A percentile compares a stretch with the other conserved stretches of the same genome.
Conservation (phyloP, 2,797 vertebrate genomes). For the Pseudocheirus occidentalis region DNA sequence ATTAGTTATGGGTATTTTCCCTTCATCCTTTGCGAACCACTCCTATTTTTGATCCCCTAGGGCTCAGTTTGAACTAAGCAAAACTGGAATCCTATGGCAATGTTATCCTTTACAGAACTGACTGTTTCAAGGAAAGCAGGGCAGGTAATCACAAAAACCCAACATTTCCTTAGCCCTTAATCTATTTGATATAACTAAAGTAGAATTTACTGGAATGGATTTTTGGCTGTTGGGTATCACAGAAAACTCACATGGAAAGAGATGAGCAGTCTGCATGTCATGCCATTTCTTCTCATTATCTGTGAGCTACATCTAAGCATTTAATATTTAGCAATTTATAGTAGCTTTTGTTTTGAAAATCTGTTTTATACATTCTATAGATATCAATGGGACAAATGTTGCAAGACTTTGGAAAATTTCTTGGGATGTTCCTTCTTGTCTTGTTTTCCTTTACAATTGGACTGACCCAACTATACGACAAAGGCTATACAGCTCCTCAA, state of each 20-base stretch:
- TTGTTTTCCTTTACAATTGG: conserved; percentile 99
- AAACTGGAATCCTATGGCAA: neutral
- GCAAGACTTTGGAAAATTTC: conserved; percentile 98
- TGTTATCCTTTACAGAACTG: neutral
- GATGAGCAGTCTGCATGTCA: neutral
- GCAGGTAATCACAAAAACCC: neutral
- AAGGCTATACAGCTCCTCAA: conserved; percentile 86
- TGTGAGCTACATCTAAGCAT: neutral
- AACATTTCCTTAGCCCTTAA: neutral
- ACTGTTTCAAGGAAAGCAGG: neutral
- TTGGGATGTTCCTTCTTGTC: conserved; percentile 98
- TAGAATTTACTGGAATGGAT: neutral
- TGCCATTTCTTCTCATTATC: conserved; percentile 47
- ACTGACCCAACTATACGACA: conserved; percentile 97
- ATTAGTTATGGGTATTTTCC: neutral
- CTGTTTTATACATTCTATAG: conserved; percentile 83
- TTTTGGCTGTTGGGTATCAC: conserved; percentile 3
- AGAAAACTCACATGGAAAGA: conserved; percentile 24
- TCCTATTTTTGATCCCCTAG: neutral
- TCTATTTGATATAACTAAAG: neutral
- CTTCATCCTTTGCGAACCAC: conserved; percentile 10
- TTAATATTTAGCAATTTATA: conserved; percentile 52
- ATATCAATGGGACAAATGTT: conserved; percentile 99
- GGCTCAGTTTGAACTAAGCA: neutral
- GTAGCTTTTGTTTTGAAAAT: conserved; percentile 42